A percentile compares a stretch with the other conserved stretches of the same genome.
phyloP scores from a whole-genome alignment of 2,113 vertebrate species.

The Brachionichthys hirsutus region DNA sequence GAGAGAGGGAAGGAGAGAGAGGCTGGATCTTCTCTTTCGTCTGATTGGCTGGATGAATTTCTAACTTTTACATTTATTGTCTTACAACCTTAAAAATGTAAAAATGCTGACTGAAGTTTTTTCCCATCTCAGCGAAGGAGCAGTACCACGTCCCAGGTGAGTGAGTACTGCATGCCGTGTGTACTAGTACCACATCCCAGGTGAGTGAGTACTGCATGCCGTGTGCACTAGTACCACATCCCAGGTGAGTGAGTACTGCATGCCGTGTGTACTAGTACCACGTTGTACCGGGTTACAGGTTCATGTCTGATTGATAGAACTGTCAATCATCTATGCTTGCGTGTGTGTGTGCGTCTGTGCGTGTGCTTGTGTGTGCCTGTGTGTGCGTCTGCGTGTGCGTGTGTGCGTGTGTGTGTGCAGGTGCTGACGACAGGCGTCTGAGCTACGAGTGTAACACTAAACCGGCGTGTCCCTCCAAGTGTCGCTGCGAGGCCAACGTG shows the following conservation, averaged over 20 bases:
- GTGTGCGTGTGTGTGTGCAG: constrained; percentile 65
- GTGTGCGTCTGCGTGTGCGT: constrained; percentile 6
- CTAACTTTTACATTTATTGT: too few relatives aligned
- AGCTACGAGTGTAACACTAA: constrained; percentile 92
- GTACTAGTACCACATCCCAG: constrained; percentile 46
- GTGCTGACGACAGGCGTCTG: constrained; percentile 86
- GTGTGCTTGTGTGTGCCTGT: too few relatives aligned
- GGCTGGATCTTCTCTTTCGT: too few relatives aligned
- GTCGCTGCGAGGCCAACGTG: constrained; percentile 90
- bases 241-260: constrained; percentile 57
- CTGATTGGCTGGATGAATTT: too few relatives aligned
- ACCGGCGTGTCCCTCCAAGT: constrained; percentile 89
- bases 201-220: constrained; percentile 33
- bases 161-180: background rate
- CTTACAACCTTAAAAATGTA: too few relatives aligned
- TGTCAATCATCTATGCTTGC: too few relatives aligned
- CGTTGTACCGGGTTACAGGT: too few relatives aligned
- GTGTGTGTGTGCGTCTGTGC: too few relatives aligned
- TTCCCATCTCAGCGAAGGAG: constrained; percentile 73
- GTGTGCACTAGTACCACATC: constrained; percentile 7
- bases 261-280: too few relatives aligned
- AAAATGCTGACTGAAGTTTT: background rate
- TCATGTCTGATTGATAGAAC: too few relatives aligned
- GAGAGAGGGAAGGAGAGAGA: too few relatives aligned
- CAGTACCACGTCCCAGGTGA: constrained; percentile 75